Evolutionary conservation across 2,888 invertebrate genomes (phyloP).

Genomic region (Agriopis aurantiaria): DNA sequence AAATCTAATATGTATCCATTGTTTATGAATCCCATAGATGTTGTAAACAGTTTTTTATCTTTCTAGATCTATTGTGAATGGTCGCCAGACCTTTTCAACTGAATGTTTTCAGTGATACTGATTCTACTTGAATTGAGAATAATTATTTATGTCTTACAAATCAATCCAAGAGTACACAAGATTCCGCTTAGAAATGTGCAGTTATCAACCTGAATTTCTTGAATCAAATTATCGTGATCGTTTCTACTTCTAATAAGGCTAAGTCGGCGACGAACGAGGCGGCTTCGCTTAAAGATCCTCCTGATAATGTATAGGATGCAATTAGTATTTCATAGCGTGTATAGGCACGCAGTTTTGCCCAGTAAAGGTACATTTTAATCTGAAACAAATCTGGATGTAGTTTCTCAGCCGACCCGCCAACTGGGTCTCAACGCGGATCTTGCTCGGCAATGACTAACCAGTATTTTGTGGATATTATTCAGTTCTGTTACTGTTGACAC

Average conservation of each 20-base stretch:
- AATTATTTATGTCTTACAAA: background rate
- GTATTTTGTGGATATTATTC: constrained; percentile 58
- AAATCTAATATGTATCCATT: too few species aligned
- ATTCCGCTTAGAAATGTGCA: constrained; percentile 35
- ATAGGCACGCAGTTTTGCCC: constrained; percentile 28
- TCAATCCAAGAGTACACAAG: constrained; percentile 10
- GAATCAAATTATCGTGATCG: constrained; percentile 31
- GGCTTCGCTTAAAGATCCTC: constrained; percentile 40
- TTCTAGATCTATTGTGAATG: too few species aligned
- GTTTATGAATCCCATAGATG: too few species aligned
- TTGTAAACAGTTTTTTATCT: too few species aligned
- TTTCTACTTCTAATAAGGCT: constrained; percentile 35
- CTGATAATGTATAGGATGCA: constrained; percentile 36
- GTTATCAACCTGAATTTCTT: constrained; percentile 38
- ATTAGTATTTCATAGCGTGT: constrained; percentile 35
- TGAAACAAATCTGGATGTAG: constrained; percentile 59
- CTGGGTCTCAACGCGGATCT: constrained; percentile 72
- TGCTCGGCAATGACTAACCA: constrained; percentile 64
- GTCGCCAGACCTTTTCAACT: too few species aligned
- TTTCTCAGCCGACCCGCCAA: constrained; percentile 63
- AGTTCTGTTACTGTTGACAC: constrained; percentile 50
- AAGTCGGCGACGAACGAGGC: constrained; percentile 15
- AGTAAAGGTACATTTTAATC: constrained; percentile 46
- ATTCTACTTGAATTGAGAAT: too few species aligned
- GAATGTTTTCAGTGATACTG: too few species aligned